phyloP scores from a whole-genome alignment of 2,797 vertebrate genomes.

The Acanthiza pusilla region DNA sequence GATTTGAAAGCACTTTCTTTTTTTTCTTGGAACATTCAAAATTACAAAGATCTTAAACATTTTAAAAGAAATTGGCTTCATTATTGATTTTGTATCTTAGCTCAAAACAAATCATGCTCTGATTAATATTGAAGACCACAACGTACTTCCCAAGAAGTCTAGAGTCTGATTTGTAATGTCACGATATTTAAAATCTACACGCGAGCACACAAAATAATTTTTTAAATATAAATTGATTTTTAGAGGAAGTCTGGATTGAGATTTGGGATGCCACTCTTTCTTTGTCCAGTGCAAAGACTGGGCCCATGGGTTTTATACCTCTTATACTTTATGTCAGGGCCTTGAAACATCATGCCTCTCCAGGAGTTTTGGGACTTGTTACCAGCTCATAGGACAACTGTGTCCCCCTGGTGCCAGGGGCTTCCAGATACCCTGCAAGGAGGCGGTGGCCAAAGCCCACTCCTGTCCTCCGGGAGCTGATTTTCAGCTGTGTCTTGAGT shows the following conservation, averaged over 20 bases:
- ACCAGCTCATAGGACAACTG: background rate
- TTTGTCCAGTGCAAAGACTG: background rate
- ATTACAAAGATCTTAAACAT: background rate
- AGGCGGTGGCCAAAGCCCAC: background rate
- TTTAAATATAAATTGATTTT: background rate
- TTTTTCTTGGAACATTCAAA: background rate
- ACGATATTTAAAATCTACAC: background rate
- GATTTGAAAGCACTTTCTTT: background rate
- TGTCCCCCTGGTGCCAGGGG: accelerated
- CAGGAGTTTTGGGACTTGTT: background rate
- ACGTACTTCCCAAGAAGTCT: background rate
- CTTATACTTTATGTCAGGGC: background rate
- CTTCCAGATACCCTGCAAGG: background rate
- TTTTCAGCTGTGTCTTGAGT: background rate
- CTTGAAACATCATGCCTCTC: background rate
- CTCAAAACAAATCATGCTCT: background rate
- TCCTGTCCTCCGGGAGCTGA: background rate
- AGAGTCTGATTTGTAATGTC: background rate
- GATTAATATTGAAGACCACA: background rate
- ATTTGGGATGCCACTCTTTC: background rate
- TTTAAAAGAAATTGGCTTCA: background rate
- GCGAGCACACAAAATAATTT: background rate
- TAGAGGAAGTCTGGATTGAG: background rate
- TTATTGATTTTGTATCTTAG: background rate
- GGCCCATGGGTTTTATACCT: background rate